Conservation (phyloP, 2,797 vertebrate species). For the Dendrocincla fuliginosa region DNA sequence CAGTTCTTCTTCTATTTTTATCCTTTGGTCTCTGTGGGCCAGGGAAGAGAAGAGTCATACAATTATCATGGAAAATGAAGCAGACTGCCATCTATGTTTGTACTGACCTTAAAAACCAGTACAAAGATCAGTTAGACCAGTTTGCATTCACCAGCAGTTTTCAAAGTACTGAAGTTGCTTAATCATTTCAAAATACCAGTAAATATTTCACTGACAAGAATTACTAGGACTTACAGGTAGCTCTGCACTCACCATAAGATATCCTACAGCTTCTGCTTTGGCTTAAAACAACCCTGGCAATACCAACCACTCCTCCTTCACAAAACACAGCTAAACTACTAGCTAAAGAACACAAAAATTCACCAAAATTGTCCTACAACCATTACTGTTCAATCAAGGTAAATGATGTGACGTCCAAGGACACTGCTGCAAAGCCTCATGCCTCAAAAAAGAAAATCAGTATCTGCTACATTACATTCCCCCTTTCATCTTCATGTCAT, state of each 20-base stretch:
- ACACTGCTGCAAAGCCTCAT: background rate
- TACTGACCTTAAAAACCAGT: background rate
- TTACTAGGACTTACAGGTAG: background rate
- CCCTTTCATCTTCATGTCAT: conserved; percentile 2
- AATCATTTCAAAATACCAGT: background rate
- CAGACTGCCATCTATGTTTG: background rate
- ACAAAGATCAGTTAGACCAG: background rate
- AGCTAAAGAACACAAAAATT: conserved; percentile 16
- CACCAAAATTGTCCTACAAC: background rate
- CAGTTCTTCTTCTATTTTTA: background rate
- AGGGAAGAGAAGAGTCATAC: background rate
- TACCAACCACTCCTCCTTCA: background rate
- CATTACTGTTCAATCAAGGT: conserved; percentile 22
- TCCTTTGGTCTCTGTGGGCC: background rate
- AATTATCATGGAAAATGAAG: background rate
- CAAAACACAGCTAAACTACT: background rate
- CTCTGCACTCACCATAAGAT: background rate
- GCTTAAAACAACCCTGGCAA: background rate
- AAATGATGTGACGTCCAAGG: background rate
- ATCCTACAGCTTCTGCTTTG: background rate
- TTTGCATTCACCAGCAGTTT: background rate
- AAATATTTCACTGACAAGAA: background rate
- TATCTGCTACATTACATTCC: background rate
- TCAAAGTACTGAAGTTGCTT: background rate
- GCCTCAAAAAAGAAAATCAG: background rate